Evolutionary conservation across 2,113 vertebrate species (phyloP), one percentile per base, ranked within the genome.

Genomic region (Holacanthus passer): DNA sequence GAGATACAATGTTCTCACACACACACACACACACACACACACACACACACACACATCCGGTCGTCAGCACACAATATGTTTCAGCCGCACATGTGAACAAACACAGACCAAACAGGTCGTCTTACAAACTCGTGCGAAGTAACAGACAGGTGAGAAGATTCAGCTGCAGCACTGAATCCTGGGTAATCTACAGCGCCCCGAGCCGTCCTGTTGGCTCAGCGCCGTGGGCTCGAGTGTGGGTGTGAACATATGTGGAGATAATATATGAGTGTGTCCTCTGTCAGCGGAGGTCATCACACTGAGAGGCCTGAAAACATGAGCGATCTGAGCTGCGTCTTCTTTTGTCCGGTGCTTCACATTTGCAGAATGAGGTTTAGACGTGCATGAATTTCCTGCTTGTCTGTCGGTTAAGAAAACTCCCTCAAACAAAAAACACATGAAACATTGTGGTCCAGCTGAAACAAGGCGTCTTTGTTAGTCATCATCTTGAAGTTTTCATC

Each of bases 211-310:
- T 39, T 77, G 76, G 63, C 71, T 59, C 41, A 1, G 29, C 48
- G 4, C 45, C 52, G 77, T 20, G 55, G 69, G 76, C 7, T 60
- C 0, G 20, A 52, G 56, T 0, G 29, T 0, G 39, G 50, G 81
- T 86, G 84, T 73, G 79, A 87, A 92, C 89, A 87, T 65, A 45
- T 81, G 84, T 82, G 80, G 47, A 59, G 63, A 73, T 81, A 60
- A 89, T 79, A 45, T 70, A 86, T 7, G 82, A 91, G n/a, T 5
- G 14, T 60, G 78, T 84, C 82, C 66, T 76, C 85, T 71, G 66
- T 73, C 78, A 56, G 1, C 5, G 24, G 50, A 78, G 76, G 77
- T 79, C 78, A 70, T 24, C 52, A 41, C 64, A 24, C 14, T 1
- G 5, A 48, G 68, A 81, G 24, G 35, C 20, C n/a, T 1, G 0